These are phyloP conservation scores for Coelopa frigida DNA, from an alignment of 1,140 invertebrate genomes.

Conservation along the genomic window DNA sequence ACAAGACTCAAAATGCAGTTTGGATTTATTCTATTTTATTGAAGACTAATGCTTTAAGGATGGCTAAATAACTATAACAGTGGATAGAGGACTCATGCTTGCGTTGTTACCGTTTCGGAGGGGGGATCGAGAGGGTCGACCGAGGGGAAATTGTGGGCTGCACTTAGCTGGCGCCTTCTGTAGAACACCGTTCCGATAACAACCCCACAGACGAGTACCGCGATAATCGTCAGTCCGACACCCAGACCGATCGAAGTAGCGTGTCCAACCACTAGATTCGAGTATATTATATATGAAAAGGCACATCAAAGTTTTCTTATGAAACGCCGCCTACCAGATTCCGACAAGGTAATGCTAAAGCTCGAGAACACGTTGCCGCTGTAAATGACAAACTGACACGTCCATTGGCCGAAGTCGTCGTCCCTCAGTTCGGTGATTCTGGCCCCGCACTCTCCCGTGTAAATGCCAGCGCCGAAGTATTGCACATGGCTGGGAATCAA, in stretches of 20 bases:
- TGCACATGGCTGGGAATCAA: conserved; percentile 10
- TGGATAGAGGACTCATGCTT: too few relatives aligned
- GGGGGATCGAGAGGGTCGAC: conserved; percentile 8
- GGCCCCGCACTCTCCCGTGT: conserved; percentile 13
- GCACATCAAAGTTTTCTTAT: conserved; percentile 16
- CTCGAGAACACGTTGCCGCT: conserved; percentile 1
- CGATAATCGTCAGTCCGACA: conserved; percentile 13
- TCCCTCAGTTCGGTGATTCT: conserved; percentile 6
- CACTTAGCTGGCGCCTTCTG: conserved; percentile 9
- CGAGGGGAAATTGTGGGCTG: conserved; percentile 12
- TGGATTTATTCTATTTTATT: too few relatives aligned
- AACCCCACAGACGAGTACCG: conserved; percentile 10
- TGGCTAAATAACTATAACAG: too few relatives aligned
- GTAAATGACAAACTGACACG: conserved; percentile 12
- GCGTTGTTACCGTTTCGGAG: neutral
- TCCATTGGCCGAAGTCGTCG: conserved; percentile 15
- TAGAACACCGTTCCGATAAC: conserved; percentile 13
- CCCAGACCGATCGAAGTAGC: conserved; percentile 10
- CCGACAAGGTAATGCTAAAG: conserved; percentile 9
- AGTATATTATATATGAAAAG: neutral
- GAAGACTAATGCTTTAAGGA: too few relatives aligned
- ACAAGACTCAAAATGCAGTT: too few relatives aligned
- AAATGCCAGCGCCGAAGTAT: conserved; percentile 15
- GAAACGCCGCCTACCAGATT: conserved; percentile 16
- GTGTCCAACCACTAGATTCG: conserved; percentile 1